Evolutionary conservation across 2,888 invertebrate genomes (phyloP).

Genomic region (Drosophila algonquin): DNA sequence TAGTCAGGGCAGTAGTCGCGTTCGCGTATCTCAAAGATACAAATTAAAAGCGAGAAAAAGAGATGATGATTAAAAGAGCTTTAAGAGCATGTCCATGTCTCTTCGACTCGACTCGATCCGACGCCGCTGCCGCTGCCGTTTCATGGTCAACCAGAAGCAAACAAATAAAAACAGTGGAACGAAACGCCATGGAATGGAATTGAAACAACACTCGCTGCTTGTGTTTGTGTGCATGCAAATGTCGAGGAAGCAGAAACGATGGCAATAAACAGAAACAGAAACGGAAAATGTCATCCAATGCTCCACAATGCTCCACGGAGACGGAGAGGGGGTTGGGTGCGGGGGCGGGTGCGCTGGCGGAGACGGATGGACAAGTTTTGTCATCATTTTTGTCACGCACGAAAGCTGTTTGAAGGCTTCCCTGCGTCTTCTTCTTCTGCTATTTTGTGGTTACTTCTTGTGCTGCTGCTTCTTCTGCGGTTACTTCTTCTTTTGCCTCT

Average conservation of each 20-base stretch:
- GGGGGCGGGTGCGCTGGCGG: too few relatives aligned
- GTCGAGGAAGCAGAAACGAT: conserved; percentile 19
- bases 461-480: conserved; percentile 31
- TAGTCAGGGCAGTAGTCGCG: conserved; percentile 25
- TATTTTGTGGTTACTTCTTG: conserved; percentile 30
- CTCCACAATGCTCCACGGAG: conserved; percentile 10
- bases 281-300: conserved; percentile 14
- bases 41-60: conserved; percentile 76
- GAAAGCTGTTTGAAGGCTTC: conserved; percentile 63
- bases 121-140: conserved; percentile 21
- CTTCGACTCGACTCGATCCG: conserved; percentile 25
- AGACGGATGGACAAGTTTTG: conserved; percentile 36
- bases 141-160: conserved; percentile 71
- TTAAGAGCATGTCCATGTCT: conserved; percentile 68
- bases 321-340: background rate
- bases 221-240: conserved; percentile 24
- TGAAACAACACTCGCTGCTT: conserved; percentile 1
- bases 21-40: conserved; percentile 73
- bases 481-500: conserved; percentile 32
- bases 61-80: conserved; percentile 78
- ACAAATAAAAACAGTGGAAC: conserved; percentile 12
- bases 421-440: conserved; percentile 23
- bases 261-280: conserved; percentile 11
- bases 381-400: conserved; percentile 80
- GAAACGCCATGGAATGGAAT: conserved; percentile 12